Evolutionary conservation across 2,113 vertebrate species (phyloP).

Genomic region (Salvelinus sp.): DNA sequence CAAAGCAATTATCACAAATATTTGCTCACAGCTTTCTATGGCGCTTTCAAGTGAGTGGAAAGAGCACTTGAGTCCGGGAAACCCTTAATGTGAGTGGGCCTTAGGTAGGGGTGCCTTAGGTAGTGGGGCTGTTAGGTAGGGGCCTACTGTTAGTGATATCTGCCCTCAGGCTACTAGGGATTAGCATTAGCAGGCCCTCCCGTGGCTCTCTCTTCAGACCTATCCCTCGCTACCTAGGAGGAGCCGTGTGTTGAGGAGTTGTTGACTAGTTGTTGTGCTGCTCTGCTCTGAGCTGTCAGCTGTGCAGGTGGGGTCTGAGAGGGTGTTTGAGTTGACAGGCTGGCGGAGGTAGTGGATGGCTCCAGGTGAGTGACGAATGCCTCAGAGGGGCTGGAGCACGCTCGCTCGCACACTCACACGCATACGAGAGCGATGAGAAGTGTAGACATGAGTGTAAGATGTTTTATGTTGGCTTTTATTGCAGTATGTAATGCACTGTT

Average conservation of each 20-base stretch:
- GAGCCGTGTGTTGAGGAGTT: not conserved
- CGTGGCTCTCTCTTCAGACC: not conserved
- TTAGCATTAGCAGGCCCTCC: conserved; percentile 5
- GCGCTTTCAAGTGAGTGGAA: not conserved
- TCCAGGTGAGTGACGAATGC: conserved; percentile 54
- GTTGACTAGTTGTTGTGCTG: conserved; percentile 40
- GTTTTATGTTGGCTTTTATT: no score
- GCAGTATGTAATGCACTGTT: no score
- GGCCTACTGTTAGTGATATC: conserved; percentile 11
- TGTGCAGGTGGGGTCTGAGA: conserved; percentile 58
- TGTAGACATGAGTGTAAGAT: no score
- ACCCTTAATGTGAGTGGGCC: not conserved
- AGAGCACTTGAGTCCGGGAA: not conserved
- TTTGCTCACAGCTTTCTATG: no score
- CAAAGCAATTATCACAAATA: no score
- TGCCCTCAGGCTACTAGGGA: conserved; percentile 35
- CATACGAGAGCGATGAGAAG: not conserved
- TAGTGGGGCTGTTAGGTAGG: conserved; percentile 43
- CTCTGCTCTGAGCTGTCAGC: conserved; percentile 48
- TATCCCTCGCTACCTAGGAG: not conserved
- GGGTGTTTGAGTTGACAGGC: conserved; percentile 25
- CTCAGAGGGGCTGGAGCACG: conserved; percentile 49
- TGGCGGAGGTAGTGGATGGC: conserved; percentile 15
- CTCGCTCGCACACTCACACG: not conserved
- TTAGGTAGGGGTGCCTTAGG: no score